Base-by-base conservation (phyloP, 2,888 invertebrate genomes). In the Tenthredo notha region DNA sequence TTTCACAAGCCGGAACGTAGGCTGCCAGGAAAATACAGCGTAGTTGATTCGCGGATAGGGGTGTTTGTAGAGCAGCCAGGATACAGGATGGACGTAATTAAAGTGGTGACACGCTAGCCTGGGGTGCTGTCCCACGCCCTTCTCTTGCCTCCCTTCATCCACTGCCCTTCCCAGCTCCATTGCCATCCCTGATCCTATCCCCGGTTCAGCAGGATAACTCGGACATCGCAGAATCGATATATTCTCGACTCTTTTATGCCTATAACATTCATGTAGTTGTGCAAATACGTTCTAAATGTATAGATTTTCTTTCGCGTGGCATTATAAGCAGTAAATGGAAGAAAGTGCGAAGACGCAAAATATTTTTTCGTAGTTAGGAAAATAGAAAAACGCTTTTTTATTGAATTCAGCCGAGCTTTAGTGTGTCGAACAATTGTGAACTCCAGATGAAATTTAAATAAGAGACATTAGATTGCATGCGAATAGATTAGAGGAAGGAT, bases 91-190 rank as follows among this genome's bases (percentile, higher is more conserved):
- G 90, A 92, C 92, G 92, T 92, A 91, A 92, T 92, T 92, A 92
- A 92, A 92, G 92, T 92, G 92, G 91, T 90, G 91, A 92, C 91
- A 91, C 91, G 91, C 90, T 91, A 91, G 92, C 92, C 91, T 88
- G 90, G 90, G 91, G 91, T 90, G 90, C 91, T 91, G 85, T 87
- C 80, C 89, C 88, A 88, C 88, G 88, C 90, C 89, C 88, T 89
- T 88, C 90, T 89, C 43, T 50, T 65, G 40, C 89, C 88, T 89
- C 88, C 90, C 90, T 90, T 89, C 89, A 89, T 90, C 86, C 88
- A 88, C 88, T 89, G 90, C 90, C 86, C 86, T 84, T 87, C 84
- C 86, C 87, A 89, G 88, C 91, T 90, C 91, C 90, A 47, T 21
- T 15, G 18, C 83, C 70, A 89, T 89, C 91, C 90, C 91, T 91